Evolutionary conservation across 2,888 invertebrate species (phyloP).

Genomic region (Ischnus inquisitorius): DNA sequence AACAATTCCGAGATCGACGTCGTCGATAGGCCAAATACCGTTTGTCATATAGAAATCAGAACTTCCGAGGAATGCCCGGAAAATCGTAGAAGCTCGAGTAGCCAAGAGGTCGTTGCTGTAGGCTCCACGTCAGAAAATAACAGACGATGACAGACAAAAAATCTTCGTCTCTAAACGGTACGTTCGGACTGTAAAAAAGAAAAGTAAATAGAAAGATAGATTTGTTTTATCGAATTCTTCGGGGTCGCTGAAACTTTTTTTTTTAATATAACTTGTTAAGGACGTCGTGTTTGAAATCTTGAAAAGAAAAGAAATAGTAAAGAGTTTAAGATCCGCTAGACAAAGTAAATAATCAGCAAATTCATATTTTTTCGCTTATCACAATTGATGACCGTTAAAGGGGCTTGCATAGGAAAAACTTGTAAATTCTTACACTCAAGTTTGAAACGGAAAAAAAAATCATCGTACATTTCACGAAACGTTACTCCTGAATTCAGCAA

Average conservation of each 20-base stretch:
- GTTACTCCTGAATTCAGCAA: neutral
- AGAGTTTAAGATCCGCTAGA: neutral
- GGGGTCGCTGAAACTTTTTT: constrained; percentile 3
- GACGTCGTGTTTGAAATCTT: neutral
- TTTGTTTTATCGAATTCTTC: constrained; percentile 5
- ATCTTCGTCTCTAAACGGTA: constrained; percentile 31
- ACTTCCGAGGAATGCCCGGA: constrained; percentile 75
- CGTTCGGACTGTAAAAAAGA: constrained; percentile 52
- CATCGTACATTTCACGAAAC: neutral
- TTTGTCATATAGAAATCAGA: constrained; percentile 82
- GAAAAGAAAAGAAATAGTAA: neutral
- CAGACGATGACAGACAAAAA: constrained; percentile 71
- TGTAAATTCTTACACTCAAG: neutral
- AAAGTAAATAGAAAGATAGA: constrained; percentile 13
- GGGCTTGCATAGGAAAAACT: neutral
- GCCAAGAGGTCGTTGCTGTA: constrained; percentile 67
- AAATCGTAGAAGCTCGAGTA: constrained; percentile 70
- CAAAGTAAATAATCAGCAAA: neutral
- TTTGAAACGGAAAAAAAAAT: neutral
- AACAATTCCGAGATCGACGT: constrained; percentile 44
- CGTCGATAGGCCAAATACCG: constrained; percentile 76
- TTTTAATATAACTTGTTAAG: neutral
- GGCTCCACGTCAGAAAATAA: constrained; percentile 65
- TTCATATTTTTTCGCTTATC: neutral
- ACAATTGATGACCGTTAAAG: neutral